phyloP scores from a whole-genome alignment of 1,140 invertebrate species.

The Penaeus chinensis region DNA sequence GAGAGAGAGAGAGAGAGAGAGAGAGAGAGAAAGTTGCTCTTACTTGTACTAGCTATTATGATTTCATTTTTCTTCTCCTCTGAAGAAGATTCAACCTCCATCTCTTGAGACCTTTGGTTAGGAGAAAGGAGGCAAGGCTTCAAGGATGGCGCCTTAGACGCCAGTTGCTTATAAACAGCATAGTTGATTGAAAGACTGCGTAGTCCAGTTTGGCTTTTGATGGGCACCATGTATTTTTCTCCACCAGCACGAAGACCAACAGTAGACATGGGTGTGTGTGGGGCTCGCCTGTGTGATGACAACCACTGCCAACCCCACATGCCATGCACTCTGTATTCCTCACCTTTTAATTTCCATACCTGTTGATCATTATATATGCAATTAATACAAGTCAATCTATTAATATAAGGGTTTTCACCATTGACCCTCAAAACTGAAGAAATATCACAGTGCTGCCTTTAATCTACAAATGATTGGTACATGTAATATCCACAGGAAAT shows the following conservation, averaged over 20 bases:
- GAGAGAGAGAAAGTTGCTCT: background rate
- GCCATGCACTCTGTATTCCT: conserved; percentile 95
- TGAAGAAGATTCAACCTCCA: background rate
- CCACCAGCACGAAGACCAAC: conserved; percentile 77
- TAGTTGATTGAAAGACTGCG: conserved; percentile 51
- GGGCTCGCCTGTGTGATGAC: conserved; percentile 72
- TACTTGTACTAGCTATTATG: conserved; percentile 57
- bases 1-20: too few relatives aligned
- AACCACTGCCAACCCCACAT: conserved; percentile 96
- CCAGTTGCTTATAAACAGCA: conserved; percentile 45
- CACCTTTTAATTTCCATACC: conserved; percentile 96
- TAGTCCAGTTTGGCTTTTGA: conserved; percentile 36
- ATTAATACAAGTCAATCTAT: too few relatives aligned
- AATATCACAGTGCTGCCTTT: too few relatives aligned
- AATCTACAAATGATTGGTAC: too few relatives aligned
- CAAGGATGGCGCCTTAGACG: conserved; percentile 49
- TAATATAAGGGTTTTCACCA: too few relatives aligned
- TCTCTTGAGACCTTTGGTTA: conserved; percentile 11
- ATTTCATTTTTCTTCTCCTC: conserved; percentile 62
- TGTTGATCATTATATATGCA: conserved; percentile 67
- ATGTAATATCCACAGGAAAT: too few relatives aligned
- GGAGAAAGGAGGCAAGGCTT: conserved; percentile 51
- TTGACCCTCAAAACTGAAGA: too few relatives aligned
- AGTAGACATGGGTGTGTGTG: conserved; percentile 68
- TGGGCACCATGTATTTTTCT: conserved; percentile 79